Base-by-base conservation (phyloP, 2,888 invertebrate species). In the Cremastobaeus sp. region DNA sequence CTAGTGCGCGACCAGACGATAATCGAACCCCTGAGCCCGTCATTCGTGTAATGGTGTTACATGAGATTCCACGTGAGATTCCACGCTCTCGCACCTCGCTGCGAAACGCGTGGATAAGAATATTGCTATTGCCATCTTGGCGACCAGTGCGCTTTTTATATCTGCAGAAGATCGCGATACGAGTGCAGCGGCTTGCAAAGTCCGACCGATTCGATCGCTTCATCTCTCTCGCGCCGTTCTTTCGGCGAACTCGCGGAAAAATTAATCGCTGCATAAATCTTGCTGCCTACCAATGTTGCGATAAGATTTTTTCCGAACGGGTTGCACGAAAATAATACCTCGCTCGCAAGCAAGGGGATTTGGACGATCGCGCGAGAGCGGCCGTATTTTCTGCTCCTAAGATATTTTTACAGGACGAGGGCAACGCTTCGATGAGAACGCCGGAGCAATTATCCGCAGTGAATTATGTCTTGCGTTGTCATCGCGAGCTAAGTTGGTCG, bases 371-470 rank as follows among this genome's bases (percentile, higher is more conserved):
- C 73, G 66, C 60, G 77, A 57, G 74, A 59, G 76, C 69, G 75
- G 68, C 69, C 74, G 76, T 68, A 76, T 76, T 75, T 65, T 74
- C 65, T 64, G 74, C 74, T 65, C 64, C 74, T 68, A 78, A 77
- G 85, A 83, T 85, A 84, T 84, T 85, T 85, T 85, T 85, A 84
- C 82, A 79, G 81, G 75, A 77, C 82, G 82, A 77, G 84, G 82
- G 82, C 84, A 83, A 84, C 76, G 84, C 74, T 83, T 84, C 77
- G 80, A 66, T 77, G 78, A 74, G 81, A 81, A 81, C 77, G 79
- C 73, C 72, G 70, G 64, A 54, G 60, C 50, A 28, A 66, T 50
- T 62, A 52, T 66, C 65, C 66, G 41, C 60, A 41, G 70, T 68
- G 70, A 71, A 70, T 66, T 60, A 71, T 78, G 79, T 72, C 75